These are phyloP conservation scores for Typhlomys cinereus DNA, from an alignment of 2,113 vertebrate genomes.

Conservation along the genomic window DNA sequence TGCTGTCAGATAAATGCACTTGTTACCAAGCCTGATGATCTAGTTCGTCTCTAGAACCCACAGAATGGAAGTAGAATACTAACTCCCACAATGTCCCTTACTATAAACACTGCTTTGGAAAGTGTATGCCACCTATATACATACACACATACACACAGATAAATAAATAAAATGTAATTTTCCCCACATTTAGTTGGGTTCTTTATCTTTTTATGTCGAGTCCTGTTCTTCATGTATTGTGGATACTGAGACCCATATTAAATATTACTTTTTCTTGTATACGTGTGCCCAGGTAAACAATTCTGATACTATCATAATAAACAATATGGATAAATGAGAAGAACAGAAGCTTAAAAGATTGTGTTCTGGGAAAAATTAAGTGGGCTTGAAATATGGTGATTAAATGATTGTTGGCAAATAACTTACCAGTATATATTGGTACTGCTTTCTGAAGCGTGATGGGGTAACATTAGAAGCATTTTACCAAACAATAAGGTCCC, in stretches of 20 bases:
- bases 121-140: too few relatives aligned
- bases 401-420: constrained; percentile 34
- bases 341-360: neutral
- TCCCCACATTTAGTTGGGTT: neutral
- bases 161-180: neutral
- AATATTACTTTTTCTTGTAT: neutral
- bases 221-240: constrained; percentile 21
- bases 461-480: neutral
- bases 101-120: too few relatives aligned
- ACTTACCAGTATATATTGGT: constrained; percentile 2
- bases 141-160: too few relatives aligned
- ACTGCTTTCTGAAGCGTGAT: neutral
- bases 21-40: too few relatives aligned
- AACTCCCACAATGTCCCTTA: too few relatives aligned
- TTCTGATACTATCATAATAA: neutral
- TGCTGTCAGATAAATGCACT: too few relatives aligned
- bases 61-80: too few relatives aligned
- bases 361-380: neutral
- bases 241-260: neutral
- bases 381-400: constrained; percentile 15
- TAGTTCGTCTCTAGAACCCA: too few relatives aligned
- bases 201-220: constrained; percentile 21
- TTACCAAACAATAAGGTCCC: neutral
- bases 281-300: neutral
- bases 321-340: constrained; percentile 7